These are phyloP conservation scores for Leptonema lineaticorne DNA, from an alignment of 1,140 invertebrate species.

Conservation along the genomic window DNA sequence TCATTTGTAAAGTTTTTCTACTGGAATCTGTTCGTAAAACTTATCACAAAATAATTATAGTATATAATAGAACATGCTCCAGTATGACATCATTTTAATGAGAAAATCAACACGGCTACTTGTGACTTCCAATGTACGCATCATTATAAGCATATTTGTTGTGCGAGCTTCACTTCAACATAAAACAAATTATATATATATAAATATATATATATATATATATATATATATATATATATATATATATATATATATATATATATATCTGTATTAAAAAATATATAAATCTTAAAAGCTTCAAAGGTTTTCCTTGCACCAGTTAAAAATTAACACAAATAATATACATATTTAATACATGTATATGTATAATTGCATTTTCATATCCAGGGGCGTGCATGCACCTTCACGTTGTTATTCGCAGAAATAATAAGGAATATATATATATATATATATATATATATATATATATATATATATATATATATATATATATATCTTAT, in stretches of 20 bases:
- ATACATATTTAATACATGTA: too few species aligned
- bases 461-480: too few species aligned
- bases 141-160: neutral
- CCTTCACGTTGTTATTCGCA: constrained; percentile 29
- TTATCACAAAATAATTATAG: too few species aligned
- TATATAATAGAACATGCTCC: too few species aligned
- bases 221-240: neutral
- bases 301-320: too few species aligned
- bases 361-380: neutral
- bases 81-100: neutral
- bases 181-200: neutral
- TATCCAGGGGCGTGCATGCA: constrained; percentile 11
- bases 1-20: too few species aligned
- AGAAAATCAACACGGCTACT: neutral
- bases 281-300: too few species aligned
- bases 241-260: neutral
- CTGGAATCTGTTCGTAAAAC: too few species aligned
- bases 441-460: neutral
- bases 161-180: constrained; percentile 8
- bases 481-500: too few species aligned
- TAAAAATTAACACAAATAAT: too few species aligned
- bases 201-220: neutral
- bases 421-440: constrained; percentile 25
- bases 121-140: neutral
- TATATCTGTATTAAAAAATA: neutral